phyloP scores from a whole-genome alignment of 1,140 invertebrate genomes.

The Listronotus oregonensis region DNA sequence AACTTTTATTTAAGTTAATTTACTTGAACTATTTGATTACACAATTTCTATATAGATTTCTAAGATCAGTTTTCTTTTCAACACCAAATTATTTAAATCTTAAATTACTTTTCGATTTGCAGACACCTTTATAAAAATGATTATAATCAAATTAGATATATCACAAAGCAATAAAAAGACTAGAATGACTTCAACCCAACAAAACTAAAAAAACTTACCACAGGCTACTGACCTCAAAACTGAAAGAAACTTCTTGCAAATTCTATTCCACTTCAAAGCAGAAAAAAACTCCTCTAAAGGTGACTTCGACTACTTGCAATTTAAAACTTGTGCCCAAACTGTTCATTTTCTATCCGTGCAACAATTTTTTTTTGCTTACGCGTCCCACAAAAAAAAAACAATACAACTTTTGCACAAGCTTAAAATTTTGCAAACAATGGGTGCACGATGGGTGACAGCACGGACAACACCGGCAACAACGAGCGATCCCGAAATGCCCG shows the following conservation, averaged over 20 bases:
- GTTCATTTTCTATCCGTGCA: constrained; percentile 34
- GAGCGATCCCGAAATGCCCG: too few relatives aligned
- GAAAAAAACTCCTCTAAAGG: constrained; percentile 25
- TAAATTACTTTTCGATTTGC: too few relatives aligned
- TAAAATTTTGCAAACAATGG: not conserved
- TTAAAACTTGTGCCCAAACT: constrained; percentile 7
- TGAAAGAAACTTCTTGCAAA: constrained; percentile 18
- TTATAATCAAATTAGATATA: too few relatives aligned
- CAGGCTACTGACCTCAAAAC: constrained; percentile 25
- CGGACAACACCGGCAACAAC: too few relatives aligned
- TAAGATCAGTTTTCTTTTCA: too few relatives aligned
- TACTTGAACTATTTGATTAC: too few relatives aligned
- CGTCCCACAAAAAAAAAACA: not conserved
- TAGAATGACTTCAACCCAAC: not conserved
- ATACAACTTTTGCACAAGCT: not conserved
- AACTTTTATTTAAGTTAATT: too few relatives aligned
- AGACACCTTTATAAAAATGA: too few relatives aligned
- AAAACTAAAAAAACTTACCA: constrained; percentile 21
- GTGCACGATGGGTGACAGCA: too few relatives aligned
- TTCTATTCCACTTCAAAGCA: constrained; percentile 28
- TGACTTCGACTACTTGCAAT: constrained; percentile 16
- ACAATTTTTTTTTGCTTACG: not conserved
- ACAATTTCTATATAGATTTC: too few relatives aligned
- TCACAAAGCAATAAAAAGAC: too few relatives aligned
- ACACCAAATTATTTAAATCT: too few relatives aligned